Conservation (phyloP, 1,140 invertebrate species). For the Drosophila navojoa region DNA sequence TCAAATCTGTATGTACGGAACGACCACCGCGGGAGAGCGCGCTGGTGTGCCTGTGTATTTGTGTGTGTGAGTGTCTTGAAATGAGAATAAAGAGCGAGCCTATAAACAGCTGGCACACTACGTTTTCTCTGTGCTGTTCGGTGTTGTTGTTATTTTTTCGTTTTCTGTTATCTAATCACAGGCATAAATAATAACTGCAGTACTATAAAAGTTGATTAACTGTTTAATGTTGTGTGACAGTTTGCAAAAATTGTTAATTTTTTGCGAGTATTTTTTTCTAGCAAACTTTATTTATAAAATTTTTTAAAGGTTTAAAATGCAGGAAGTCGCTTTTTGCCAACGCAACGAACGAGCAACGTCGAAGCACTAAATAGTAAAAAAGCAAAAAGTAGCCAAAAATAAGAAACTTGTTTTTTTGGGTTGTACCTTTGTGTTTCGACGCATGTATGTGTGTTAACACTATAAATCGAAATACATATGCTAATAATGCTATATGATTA, state of each 20-base stretch:
- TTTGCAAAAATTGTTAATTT: background rate
- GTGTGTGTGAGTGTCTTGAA: conserved; percentile 4
- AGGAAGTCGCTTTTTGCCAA: background rate
- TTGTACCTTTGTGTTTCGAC: background rate
- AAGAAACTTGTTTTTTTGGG: conserved; percentile 33
- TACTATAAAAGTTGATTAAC: background rate
- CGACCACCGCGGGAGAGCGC: conserved; percentile 30
- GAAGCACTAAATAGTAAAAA: conserved; percentile 13
- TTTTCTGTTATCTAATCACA: conserved; percentile 45
- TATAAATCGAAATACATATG: background rate
- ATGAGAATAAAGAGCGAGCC: conserved; percentile 9
- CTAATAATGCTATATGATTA: background rate
- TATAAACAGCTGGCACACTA: conserved; percentile 64
- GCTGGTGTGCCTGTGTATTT: conserved; percentile 2
- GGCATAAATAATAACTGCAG: background rate
- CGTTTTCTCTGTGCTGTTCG: conserved; percentile 23
- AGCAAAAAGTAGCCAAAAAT: conserved; percentile 34
- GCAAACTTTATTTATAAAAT: conserved; percentile 2
- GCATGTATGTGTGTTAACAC: conserved; percentile 3
- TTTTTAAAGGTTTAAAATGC: background rate
- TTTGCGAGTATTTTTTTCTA: background rate
- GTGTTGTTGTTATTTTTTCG: conserved; percentile 22
- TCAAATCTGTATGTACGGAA: conserved; percentile 12
- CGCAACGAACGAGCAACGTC: conserved; percentile 9
- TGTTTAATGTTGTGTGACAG: background rate